Conservation (phyloP, 1,140 invertebrate species). For the Magallana ariakensis region DNA sequence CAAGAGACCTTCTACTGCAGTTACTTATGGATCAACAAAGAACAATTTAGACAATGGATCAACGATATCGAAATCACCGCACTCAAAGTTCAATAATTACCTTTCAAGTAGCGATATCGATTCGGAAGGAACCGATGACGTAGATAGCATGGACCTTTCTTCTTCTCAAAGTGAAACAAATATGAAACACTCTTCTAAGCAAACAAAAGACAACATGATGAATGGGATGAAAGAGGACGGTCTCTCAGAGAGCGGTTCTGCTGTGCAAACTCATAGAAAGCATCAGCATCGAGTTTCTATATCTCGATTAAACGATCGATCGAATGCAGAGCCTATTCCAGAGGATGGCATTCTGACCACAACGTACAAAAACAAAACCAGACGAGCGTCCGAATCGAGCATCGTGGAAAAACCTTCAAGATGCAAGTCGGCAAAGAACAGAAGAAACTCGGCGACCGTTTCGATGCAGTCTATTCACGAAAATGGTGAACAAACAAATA, state of each 20-base stretch:
- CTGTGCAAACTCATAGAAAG: slow-evolving; percentile 14
- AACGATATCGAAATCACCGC: neutral
- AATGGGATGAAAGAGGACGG: neutral
- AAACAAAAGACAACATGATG: neutral
- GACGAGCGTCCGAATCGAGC: neutral
- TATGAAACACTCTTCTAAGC: neutral
- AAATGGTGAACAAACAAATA: neutral
- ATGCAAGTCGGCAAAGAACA: neutral
- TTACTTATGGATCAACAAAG: neutral
- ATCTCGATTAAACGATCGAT: slow-evolving; percentile 15
- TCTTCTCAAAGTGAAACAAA: slow-evolving; percentile 7
- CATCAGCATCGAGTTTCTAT: neutral
- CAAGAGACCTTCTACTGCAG: slow-evolving; percentile 37
- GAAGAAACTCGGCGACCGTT: neutral
- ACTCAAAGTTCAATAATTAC: neutral
- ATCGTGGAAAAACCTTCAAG: neutral
- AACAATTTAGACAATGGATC: neutral
- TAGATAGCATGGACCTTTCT: neutral
- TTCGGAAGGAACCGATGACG: neutral
- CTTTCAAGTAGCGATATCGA: neutral
- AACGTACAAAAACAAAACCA: neutral
- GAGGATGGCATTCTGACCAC: slow-evolving; percentile 43
- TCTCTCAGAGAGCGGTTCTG: neutral
- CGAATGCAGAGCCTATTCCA: slow-evolving; percentile 22
- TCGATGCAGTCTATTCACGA: slow-evolving; percentile 30